Base-by-base conservation (phyloP, 2,113 vertebrate species). In the Scomber scombrus region DNA sequence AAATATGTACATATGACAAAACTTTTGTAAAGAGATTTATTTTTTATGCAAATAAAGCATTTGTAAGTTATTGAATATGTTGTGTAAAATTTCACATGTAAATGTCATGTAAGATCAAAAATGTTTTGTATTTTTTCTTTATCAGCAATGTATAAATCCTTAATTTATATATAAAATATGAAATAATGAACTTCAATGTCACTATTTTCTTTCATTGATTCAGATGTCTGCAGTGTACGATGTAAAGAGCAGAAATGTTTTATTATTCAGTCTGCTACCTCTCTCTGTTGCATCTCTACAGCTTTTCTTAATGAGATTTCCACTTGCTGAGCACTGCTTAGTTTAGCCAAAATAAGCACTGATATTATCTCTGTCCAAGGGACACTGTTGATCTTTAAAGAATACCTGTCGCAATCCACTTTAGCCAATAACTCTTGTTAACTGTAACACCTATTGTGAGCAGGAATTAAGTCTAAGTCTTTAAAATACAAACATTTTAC, bases 21-120 rank as follows among this genome's bases (percentile, higher is more conserved):
- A 87, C 71, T 96, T 99, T 99, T 98, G 96, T 98, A 98, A 98
- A 99, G 97, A 99, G 97, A 95, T 99, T 96, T 99, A 99, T 99
- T 99, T 93, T 99, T 99, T 99, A 98, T 97, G 97, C 92, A 93
- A 95, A 95, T 96, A 94, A 93, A 91, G 76, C 89, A 96, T 99
- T 99, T 99, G 97, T 99, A 98, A 98, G 96, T 98, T 95, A 94
- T 95, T 94, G 89, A 94, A 94, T 93, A 97, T 97, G 96, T 96
- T 96, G 97, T 98, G 97, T 99, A 99, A 96, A 99, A 97, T 97
- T 97, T 95, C 97, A 95, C 93, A 89, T 95, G 94, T 95, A 95
- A 98, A 98, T 99, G 97, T 96, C 97, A 97, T 97, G 97, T 97
- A 98, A 97, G 96, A 98, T 98, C 96, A 97, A 96, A 96, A 93